Evolutionary conservation across 2,113 vertebrate species (phyloP).

Genomic region (Podocnemis expansa): DNA sequence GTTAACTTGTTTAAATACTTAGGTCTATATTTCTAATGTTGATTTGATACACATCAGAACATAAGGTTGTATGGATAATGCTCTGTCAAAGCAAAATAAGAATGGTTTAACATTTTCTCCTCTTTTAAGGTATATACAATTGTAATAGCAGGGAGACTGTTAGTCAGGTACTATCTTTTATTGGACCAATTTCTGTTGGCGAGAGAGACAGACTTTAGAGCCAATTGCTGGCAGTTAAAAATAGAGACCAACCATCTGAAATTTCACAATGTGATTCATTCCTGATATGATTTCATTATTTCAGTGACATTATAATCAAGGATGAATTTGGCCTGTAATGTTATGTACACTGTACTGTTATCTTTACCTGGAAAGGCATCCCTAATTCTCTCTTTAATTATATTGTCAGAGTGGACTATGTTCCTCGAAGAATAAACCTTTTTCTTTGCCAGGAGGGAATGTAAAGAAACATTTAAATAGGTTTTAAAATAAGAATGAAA

Average conservation of each 20-base stretch:
- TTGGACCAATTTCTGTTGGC: not conserved
- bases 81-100: constrained; percentile 29
- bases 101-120: constrained; percentile 29
- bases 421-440: constrained; percentile 62
- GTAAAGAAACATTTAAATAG: constrained; percentile 76
- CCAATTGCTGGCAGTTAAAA: constrained; percentile 34
- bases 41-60: not conserved
- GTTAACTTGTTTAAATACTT: not conserved
- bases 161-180: not conserved
- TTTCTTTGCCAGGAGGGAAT: constrained; percentile 63
- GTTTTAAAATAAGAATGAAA: constrained; percentile 68
- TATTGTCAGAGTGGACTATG: constrained; percentile 57
- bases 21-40: accelerated
- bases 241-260: constrained; percentile 50
- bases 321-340: constrained; percentile 30
- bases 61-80: not conserved
- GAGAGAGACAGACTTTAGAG: not conserved
- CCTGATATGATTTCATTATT: constrained; percentile 29
- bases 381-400: constrained; percentile 67
- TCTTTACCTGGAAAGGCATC: constrained; percentile 36
- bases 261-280: constrained; percentile 29
- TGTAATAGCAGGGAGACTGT: not conserved
- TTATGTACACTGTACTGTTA: constrained; percentile 5
- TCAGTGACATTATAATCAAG: constrained; percentile 33
- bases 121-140: not conserved